Conservation (phyloP, 2,797 vertebrate species). For the Arremon brunneinucha region DNA sequence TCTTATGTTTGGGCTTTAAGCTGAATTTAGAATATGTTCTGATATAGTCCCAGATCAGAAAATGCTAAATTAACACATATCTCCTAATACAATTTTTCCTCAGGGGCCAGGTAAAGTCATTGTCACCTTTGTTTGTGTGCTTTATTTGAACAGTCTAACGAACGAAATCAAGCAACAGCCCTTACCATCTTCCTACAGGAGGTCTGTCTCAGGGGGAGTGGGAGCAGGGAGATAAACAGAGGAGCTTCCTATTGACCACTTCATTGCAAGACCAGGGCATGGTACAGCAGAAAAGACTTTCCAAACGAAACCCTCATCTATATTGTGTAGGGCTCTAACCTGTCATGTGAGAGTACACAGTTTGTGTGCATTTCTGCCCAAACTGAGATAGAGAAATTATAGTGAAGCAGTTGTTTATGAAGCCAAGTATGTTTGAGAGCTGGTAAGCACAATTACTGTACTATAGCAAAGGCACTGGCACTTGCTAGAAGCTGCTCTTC, state of each 20-base stretch:
- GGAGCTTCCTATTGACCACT: neutral
- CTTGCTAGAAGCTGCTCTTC: neutral
- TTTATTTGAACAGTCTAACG: neutral
- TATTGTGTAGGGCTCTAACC: neutral
- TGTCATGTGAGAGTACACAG: neutral
- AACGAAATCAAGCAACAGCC: neutral
- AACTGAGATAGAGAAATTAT: neutral
- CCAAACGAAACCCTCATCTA: neutral
- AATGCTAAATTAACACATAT: neutral
- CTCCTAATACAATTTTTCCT: neutral
- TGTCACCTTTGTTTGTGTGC: neutral
- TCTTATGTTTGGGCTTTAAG: neutral
- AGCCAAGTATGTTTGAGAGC: neutral
- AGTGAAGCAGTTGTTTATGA: neutral
- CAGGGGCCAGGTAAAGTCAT: neutral
- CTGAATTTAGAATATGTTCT: neutral
- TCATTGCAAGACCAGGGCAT: neutral
- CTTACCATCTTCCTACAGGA: neutral
- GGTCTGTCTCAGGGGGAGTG: neutral
- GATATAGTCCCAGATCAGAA: neutral
- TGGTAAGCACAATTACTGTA: neutral
- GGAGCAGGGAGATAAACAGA: neutral
- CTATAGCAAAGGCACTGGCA: neutral
- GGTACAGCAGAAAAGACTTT: neutral
- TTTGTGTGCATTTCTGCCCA: neutral